Evolutionary conservation across 2,888 invertebrate species (phyloP).

Genomic region (Brachynemurus nebulosus): DNA sequence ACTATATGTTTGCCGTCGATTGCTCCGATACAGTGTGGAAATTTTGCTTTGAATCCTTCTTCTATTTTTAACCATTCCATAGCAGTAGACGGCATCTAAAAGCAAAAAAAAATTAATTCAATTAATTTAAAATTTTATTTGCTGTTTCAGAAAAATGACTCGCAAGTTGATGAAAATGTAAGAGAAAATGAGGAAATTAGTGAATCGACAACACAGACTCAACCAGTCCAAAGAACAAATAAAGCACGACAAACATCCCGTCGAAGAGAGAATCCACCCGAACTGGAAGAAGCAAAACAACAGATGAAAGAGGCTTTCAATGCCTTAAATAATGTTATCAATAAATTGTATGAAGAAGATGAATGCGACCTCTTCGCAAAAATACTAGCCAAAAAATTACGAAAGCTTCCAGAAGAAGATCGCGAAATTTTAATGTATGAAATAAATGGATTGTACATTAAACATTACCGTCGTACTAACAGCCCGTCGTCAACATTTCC

Average conservation of each 20-base stretch:
- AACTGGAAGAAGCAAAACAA: slow-evolving; percentile 11
- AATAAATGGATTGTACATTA: slow-evolving; percentile 12
- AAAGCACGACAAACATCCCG: not conserved
- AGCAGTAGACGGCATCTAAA: slow-evolving; percentile 13
- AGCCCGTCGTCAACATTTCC: not conserved
- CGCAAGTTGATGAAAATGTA: not conserved
- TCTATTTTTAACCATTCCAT: slow-evolving; percentile 6
- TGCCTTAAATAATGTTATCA: not conserved
- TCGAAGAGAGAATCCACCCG: slow-evolving; percentile 11
- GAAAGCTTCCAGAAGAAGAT: slow-evolving; percentile 14
- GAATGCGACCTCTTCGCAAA: slow-evolving; percentile 16
- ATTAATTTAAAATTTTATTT: not conserved
- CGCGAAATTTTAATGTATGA: slow-evolving; percentile 15
- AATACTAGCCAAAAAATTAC: slow-evolving; percentile 16
- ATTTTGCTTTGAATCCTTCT: slow-evolving; percentile 9
- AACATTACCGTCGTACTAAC: not conserved
- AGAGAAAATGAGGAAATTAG: not conserved
- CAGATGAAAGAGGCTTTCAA: slow-evolving; percentile 11
- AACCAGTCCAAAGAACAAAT: no score
- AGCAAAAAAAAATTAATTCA: slow-evolving; percentile 9
- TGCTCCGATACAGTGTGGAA: slow-evolving; percentile 14
- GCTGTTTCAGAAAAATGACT: not conserved
- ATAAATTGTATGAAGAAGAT: slow-evolving; percentile 10
- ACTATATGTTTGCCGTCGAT: slow-evolving; percentile 19
- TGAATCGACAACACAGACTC: no score